These are phyloP conservation scores for Aethina tumida DNA, from an alignment of 1,140 invertebrate genomes.

Conservation along the genomic window DNA sequence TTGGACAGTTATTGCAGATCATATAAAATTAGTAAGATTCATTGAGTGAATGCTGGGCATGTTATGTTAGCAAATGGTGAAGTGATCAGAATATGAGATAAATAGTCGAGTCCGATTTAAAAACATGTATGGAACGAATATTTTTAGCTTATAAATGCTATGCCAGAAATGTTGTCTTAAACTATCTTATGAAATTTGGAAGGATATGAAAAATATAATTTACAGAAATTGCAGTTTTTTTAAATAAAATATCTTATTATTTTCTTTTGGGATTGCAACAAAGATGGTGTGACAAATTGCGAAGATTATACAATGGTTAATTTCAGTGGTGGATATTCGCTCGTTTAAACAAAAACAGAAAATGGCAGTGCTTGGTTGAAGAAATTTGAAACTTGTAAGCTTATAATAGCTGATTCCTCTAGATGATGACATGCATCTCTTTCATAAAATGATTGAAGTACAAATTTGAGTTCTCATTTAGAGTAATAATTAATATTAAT, in stretches of 20 bases:
- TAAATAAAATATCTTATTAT: slow-evolving; percentile 2
- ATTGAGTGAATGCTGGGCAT: slow-evolving; percentile 51
- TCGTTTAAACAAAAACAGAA: too few species aligned
- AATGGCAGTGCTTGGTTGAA: too few species aligned
- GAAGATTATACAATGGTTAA: slow-evolving; percentile 55
- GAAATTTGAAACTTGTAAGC: too few species aligned
- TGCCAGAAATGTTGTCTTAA: slow-evolving; percentile 45
- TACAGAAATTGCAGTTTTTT: not conserved
- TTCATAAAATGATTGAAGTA: too few species aligned
- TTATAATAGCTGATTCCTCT: too few species aligned
- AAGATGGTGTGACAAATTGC: slow-evolving; percentile 48
- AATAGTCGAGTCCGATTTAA: slow-evolving; percentile 10
- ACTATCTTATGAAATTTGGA: slow-evolving; percentile 49
- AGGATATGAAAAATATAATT: slow-evolving; percentile 33
- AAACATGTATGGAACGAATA: slow-evolving; percentile 10
- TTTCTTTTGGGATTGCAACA: slow-evolving; percentile 45
- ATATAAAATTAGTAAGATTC: slow-evolving; percentile 49
- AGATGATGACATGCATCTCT: too few species aligned
- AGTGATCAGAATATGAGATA: slow-evolving; percentile 34
- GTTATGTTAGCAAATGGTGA: slow-evolving; percentile 41
- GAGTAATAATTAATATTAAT: too few species aligned
- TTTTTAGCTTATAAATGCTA: slow-evolving; percentile 52
- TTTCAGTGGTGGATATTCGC: slow-evolving; percentile 44
- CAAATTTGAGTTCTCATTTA: too few species aligned
- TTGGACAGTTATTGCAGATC: slow-evolving; percentile 48